Evolutionary conservation across 1,140 invertebrate species (phyloP), one percentile per base, ranked within the genome.

Genomic region (Papilio polytes): DNA sequence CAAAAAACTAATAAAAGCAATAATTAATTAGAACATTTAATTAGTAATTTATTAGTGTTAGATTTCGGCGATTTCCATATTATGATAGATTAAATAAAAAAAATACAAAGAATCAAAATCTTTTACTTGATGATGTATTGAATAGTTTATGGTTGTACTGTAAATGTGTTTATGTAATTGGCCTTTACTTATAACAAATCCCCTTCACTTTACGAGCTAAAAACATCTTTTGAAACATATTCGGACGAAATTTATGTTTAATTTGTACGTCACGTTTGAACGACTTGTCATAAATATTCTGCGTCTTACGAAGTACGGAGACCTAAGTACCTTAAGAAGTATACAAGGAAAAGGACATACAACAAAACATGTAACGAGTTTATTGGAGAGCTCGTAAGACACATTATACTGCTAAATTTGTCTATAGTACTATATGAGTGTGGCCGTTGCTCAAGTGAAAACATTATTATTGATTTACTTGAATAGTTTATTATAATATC

Each of bases 181-280:
- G n/a, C 53, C 53, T 56, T 56, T 56, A 56, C 53, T 15, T 56
- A 20, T 15, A 63, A 63, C 59, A 63, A 15, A 63, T 63, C 59
- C 59, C 59, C 59, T 63, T 63, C 59, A 63, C 59, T 63, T 63
- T 12, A 0, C 22, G 9, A 63, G 22, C 10, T 63, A 15, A 26
- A n/a, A 63, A 26, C 22, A 63, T 63, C 59, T 63, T 63, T 26
- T 63, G 22, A 63, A 63, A 13, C 59, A 6, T 63, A 15, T 12
- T 26, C 13, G 26, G 26, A 7, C 0, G 53, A 56, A 18, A 56
- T 56, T 26, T 8, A 26, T 26, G 10, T 63, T 18, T 63, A 63
- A 63, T 13, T 26, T 22, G 59, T 63, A 22, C 13, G 15, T 53
- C 18, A 53, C 22, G 22, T 13, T 63, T 63, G 10, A 12, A 1